Conservation (phyloP, 2,113 vertebrate species). For the Tragelaphus imberbis region DNA sequence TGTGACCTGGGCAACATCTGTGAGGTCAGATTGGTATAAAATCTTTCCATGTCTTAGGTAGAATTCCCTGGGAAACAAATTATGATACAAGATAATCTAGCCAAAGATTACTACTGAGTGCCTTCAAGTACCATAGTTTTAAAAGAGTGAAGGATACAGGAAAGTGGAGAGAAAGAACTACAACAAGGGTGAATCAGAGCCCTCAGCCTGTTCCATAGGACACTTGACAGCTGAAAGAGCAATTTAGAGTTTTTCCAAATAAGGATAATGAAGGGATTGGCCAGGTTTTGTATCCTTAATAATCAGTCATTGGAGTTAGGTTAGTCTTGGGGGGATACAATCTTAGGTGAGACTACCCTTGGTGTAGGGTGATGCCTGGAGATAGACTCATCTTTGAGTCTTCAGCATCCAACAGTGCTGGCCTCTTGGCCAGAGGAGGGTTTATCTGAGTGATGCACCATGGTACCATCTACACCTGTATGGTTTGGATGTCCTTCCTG, state of each 20-base stretch:
- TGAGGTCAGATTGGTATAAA: background rate
- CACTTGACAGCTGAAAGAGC: rapidly evolving
- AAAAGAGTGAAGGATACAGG: background rate
- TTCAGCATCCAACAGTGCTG: background rate
- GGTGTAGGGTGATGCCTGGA: background rate
- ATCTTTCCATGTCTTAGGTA: background rate
- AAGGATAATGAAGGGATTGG: background rate
- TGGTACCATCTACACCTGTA: background rate
- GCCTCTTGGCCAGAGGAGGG: background rate
- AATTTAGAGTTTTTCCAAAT: background rate
- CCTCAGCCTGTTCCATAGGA: background rate
- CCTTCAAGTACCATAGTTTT: background rate
- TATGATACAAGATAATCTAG: background rate
- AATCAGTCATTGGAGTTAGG: background rate
- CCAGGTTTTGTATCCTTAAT: background rate
- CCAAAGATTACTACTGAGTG: background rate
- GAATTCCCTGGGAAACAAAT: background rate
- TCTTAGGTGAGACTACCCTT: background rate
- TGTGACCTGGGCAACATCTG: background rate
- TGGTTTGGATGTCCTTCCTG: background rate
- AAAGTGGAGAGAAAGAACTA: background rate
- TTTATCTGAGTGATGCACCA: background rate
- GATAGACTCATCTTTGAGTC: background rate
- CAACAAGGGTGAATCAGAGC: background rate
- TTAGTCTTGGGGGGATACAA: background rate